Evolutionary conservation across 30 jellyfish, hydroid and myxozoan genomes (phyloP).

Genomic region (Turritopsis dohrnii): DNA sequence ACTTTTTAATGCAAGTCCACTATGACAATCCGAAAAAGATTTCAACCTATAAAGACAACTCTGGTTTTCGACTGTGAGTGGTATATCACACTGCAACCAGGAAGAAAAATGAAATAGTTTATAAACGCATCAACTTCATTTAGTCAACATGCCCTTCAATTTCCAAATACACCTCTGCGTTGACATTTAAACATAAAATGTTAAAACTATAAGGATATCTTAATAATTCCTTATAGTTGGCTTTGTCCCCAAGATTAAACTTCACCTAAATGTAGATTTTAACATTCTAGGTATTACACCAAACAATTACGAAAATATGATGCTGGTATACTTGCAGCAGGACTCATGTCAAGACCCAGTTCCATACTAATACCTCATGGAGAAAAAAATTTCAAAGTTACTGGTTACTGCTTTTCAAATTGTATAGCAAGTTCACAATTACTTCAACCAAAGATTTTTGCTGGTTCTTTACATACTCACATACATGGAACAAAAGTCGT

Average conservation of each 20-base stretch:
- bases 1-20: background rate
- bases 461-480: background rate
- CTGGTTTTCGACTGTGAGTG: background rate
- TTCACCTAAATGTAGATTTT: too few species aligned
- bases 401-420: background rate
- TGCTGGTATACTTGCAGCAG: background rate
- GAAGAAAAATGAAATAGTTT: background rate
- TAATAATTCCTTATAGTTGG: too few species aligned
- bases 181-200: too few species aligned
- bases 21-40: background rate
- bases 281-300: background rate
- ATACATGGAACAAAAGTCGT: background rate
- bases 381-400: background rate
- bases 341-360: background rate
- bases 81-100: too few species aligned
- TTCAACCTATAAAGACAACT: background rate
- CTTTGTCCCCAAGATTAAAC: too few species aligned
- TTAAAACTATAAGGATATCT: too few species aligned
- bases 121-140: too few species aligned
- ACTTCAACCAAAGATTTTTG: background rate
- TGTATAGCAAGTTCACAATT: background rate
- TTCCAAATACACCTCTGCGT: too few species aligned
- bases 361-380: background rate
- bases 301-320: background rate
- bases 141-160: too few species aligned